These are phyloP conservation scores for Clepsis dumicolana DNA, from an alignment of 2,888 invertebrate species.

Conservation along the genomic window DNA sequence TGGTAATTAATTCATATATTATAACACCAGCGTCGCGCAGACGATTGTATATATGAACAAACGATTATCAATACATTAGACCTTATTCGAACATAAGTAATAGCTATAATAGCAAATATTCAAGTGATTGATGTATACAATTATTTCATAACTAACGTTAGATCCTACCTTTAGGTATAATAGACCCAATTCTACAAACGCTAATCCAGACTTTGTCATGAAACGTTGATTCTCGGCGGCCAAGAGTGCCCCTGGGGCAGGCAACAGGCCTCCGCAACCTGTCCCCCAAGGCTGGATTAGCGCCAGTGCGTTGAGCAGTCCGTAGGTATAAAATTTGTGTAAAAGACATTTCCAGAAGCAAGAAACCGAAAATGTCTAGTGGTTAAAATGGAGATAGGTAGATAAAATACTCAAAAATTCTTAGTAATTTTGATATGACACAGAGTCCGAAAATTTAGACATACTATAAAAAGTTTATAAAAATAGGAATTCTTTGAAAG, in stretches of 20 bases:
- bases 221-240: neutral
- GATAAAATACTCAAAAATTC: conserved; percentile 61
- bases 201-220: conserved; percentile 20
- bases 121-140: conserved; percentile 66
- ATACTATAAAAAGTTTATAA: conserved; percentile 80
- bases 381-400: conserved; percentile 58
- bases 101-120: conserved; percentile 66
- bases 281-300: neutral
- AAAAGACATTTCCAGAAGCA: conserved; percentile 61
- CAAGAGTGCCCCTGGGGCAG: neutral
- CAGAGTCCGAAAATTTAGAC: conserved; percentile 64
- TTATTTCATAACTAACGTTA: conserved; percentile 63
- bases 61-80: conserved; percentile 67
- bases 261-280: neutral
- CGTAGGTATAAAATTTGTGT: conserved; percentile 49
- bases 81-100: conserved; percentile 77
- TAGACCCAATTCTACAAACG: conserved; percentile 40
- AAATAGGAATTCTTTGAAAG: conserved; percentile 82
- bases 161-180: conserved; percentile 50
- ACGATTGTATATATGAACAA: conserved; percentile 73
- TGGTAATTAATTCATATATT: conserved; percentile 55
- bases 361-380: conserved; percentile 60
- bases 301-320: conserved; percentile 3
- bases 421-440: conserved; percentile 76
- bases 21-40: conserved; percentile 81